Conservation (phyloP, 1,140 invertebrate species). For the Helicoverpa armigera region DNA sequence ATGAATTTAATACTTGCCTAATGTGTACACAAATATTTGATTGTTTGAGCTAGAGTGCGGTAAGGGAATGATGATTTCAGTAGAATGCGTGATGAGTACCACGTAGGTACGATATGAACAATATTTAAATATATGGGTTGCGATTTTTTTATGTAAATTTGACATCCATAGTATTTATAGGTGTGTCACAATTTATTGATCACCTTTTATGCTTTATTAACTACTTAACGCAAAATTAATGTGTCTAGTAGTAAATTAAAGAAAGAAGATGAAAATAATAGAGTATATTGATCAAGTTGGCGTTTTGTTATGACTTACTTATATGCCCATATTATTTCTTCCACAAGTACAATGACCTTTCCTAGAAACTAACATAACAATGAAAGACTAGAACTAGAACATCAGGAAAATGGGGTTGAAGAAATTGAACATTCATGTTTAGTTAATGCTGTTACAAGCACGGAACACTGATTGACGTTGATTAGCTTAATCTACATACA, state of each 20-base stretch:
- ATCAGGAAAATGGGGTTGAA: neutral
- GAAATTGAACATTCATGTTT: neutral
- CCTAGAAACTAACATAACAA: no score
- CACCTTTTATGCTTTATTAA: neutral
- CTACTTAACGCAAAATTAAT: neutral
- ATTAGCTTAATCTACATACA: neutral
- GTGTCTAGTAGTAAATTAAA: no score
- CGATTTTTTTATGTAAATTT: constrained; percentile 8
- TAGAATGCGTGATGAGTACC: constrained; percentile 28
- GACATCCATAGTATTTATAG: no score
- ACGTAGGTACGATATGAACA: constrained; percentile 14
- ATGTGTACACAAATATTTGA: constrained; percentile 45
- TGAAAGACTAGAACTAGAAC: no score
- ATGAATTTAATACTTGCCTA: constrained; percentile 44
- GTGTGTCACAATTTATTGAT: neutral
- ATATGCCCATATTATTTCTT: no score
- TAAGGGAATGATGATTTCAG: neutral
- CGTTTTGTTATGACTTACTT: no score
- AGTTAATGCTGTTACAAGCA: neutral
- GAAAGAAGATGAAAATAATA: no score
- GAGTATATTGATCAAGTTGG: no score
- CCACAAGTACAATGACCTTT: no score
- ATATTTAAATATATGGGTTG: constrained; percentile 24
- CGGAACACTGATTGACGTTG: neutral
- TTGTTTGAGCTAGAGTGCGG: constrained; percentile 30